phyloP scores from a whole-genome alignment of 2,113 vertebrate species.

The Sinocyclocheilus anophthalmus region DNA sequence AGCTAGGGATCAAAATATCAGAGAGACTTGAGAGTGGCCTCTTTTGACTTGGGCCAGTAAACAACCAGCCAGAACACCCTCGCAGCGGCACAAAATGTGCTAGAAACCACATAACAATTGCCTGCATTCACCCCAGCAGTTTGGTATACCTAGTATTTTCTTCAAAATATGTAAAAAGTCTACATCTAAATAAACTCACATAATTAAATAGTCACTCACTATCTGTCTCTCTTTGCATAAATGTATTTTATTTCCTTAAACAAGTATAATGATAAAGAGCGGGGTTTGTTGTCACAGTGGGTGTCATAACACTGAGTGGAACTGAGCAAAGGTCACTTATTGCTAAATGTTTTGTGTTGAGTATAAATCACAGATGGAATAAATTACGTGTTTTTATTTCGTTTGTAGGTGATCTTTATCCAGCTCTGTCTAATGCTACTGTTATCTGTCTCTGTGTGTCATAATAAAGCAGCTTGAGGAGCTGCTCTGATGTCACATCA shows the following conservation, averaged over 20 bases:
- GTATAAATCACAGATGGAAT: neutral
- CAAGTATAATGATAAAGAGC: neutral
- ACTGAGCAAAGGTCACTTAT: neutral
- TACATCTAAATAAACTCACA: neutral
- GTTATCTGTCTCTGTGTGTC: conserved; percentile 32
- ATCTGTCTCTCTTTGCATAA: neutral
- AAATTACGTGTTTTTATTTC: conserved; percentile 10
- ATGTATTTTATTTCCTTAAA: neutral
- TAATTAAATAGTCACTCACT: neutral
- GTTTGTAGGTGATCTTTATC: conserved; percentile 30
- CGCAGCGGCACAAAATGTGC: too few species aligned
- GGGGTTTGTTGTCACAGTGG: neutral
- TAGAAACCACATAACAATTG: too few species aligned
- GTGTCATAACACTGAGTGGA: too few species aligned
- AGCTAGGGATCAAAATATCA: neutral
- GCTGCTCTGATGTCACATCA: conserved; percentile 2
- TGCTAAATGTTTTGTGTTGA: neutral
- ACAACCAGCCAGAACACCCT: too few species aligned
- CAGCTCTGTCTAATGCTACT: conserved; percentile 20
- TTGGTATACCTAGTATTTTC: too few species aligned
- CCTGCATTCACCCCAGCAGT: too few species aligned
- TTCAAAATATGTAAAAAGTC: neutral
- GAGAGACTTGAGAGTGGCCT: neutral
- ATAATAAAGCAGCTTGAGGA: conserved; percentile 13
- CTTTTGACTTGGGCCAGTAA: too few species aligned